A percentile compares a stretch with the other conserved stretches of the same genome.
phyloP scores from a whole-genome alignment of 2,888 invertebrate species.

The Pammene aurita region DNA sequence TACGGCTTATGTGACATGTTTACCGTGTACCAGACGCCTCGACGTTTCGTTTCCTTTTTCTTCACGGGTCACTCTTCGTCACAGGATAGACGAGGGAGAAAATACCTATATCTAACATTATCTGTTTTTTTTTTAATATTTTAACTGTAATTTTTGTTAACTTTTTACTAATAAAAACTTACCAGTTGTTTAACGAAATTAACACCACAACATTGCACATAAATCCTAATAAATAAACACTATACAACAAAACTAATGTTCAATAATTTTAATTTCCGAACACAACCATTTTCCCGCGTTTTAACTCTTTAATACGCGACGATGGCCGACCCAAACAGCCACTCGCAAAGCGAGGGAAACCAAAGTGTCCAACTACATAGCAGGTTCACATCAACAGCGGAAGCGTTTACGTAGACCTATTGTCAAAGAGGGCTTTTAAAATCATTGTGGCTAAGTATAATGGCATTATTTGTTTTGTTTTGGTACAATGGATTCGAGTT shows the following conservation, averaged over 20 bases:
- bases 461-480: slow-evolving; percentile 17
- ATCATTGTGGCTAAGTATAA: slow-evolving; percentile 31
- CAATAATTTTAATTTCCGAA: slow-evolving; percentile 27
- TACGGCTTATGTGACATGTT: too few relatives aligned
- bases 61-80: too few relatives aligned
- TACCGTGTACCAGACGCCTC: too few relatives aligned
- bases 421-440: slow-evolving; percentile 33
- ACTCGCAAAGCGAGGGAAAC: slow-evolving; percentile 40
- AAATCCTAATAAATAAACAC: slow-evolving; percentile 5
- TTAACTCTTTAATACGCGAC: slow-evolving; percentile 33
- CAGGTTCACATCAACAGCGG: slow-evolving; percentile 33
- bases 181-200: neutral
- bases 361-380: slow-evolving; percentile 30
- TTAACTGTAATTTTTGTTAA: too few relatives aligned
- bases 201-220: slow-evolving; percentile 7
- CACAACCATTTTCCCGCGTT: slow-evolving; percentile 23
- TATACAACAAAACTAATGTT: neutral
- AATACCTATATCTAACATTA: too few relatives aligned
- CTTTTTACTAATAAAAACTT: too few relatives aligned
- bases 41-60: too few relatives aligned
- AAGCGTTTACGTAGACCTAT: slow-evolving; percentile 37
- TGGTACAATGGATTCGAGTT: slow-evolving; percentile 23
- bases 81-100: too few relatives aligned
- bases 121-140: too few relatives aligned
- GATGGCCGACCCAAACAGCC: slow-evolving; percentile 24